Conservation (phyloP, 2,113 vertebrate genomes). For the Thermophis baileyi region DNA sequence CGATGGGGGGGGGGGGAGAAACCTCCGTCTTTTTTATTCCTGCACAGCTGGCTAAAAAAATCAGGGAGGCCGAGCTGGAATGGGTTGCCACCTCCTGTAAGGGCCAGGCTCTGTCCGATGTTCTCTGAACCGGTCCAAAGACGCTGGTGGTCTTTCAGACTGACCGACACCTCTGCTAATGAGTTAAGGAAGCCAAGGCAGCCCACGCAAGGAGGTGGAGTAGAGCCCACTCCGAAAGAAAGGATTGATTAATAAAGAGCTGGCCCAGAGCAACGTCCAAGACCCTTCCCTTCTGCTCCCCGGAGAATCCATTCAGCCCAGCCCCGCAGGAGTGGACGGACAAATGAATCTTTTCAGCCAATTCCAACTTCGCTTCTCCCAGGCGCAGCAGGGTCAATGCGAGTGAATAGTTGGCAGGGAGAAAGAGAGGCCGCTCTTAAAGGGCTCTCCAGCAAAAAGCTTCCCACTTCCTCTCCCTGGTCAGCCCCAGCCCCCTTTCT, state of each 20-base stretch:
- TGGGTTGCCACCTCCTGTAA: accelerated
- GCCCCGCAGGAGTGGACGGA: not conserved
- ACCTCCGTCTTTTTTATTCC: not conserved
- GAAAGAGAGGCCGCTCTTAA: not conserved
- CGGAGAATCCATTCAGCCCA: not conserved
- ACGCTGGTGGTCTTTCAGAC: not conserved
- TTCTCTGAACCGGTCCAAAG: not conserved
- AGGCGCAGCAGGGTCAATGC: not conserved
- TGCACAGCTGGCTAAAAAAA: too few species aligned
- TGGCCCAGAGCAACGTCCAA: not conserved
- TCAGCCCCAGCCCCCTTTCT: not conserved
- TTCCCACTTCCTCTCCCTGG: not conserved
- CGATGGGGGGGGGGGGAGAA: not conserved
- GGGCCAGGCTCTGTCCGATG: not conserved
- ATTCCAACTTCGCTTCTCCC: not conserved
- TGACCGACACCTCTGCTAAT: not conserved
- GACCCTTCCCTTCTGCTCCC: not conserved
- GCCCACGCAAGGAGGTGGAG: not conserved
- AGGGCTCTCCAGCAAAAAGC: not conserved
- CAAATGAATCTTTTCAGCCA: not conserved
- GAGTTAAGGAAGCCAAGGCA: not conserved
- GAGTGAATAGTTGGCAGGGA: not conserved
- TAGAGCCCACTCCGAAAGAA: not conserved
- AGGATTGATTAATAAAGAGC: not conserved
- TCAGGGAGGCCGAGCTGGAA: too few species aligned